Evolutionary conservation across 2,888 invertebrate genomes (phyloP).

Genomic region (Gastracanthus pulcherrimus): DNA sequence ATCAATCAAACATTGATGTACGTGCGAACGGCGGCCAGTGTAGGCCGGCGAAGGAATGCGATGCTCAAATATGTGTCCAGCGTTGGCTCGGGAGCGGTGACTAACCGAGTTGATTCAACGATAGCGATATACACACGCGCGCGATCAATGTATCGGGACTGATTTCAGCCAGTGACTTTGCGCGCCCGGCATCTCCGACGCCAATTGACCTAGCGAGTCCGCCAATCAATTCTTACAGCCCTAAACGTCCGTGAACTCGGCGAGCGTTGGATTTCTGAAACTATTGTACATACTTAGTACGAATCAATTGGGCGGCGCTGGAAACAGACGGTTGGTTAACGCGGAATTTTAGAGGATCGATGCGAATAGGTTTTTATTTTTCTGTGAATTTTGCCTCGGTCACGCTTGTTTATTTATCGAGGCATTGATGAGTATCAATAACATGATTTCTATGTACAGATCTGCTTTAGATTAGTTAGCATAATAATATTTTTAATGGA

Average conservation of each 20-base stretch:
- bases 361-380: not conserved
- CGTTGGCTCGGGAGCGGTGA: conserved; percentile 44
- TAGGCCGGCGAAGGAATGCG: conserved; percentile 49
- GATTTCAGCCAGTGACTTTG: conserved; percentile 34
- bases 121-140: conserved; percentile 50
- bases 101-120: conserved; percentile 59
- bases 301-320: too few species aligned
- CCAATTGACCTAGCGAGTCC: conserved; percentile 64
- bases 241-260: conserved; percentile 8
- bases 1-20: conserved; percentile 53
- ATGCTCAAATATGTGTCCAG: conserved; percentile 43
- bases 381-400: not conserved
- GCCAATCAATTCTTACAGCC: conserved; percentile 62
- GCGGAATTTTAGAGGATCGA: too few species aligned
- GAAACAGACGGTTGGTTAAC: too few species aligned
- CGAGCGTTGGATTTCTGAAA: conserved; percentile 10
- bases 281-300: not conserved
- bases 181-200: conserved; percentile 7
- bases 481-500: not conserved
- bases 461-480: not conserved
- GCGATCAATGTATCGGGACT: conserved; percentile 43
- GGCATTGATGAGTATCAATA: conserved; percentile 28
- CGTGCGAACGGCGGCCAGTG: conserved; percentile 40
- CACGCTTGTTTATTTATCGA: not conserved
- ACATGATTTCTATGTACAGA: conserved; percentile 9